Evolutionary conservation across 2,113 vertebrate species (phyloP).

Genomic region (Beaufortia kweichowensis): DNA sequence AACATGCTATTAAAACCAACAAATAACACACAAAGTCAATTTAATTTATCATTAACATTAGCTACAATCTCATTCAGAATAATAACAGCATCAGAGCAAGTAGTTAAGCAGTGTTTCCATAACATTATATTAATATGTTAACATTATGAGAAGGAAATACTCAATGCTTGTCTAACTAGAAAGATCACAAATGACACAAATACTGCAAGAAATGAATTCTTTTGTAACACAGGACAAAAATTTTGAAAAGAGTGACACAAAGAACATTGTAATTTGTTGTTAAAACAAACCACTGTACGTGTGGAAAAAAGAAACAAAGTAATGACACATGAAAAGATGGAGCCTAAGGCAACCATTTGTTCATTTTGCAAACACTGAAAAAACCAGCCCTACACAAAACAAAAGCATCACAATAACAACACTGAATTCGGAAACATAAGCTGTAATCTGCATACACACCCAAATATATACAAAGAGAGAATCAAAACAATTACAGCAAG

Average conservation of each 20-base stretch:
- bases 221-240: background rate
- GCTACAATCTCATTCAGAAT: background rate
- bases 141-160: too few relatives aligned
- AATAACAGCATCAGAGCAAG: background rate
- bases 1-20: too few relatives aligned
- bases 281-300: background rate
- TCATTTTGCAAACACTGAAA: background rate
- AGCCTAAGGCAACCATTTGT: slow-evolving; percentile 1
- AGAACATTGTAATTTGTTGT: background rate
- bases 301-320: background rate
- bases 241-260: background rate
- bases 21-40: too few relatives aligned
- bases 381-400: background rate
- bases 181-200: background rate
- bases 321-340: background rate
- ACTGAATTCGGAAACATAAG: background rate
- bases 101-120: too few relatives aligned
- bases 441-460: background rate
- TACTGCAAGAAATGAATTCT: background rate
- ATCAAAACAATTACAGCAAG: background rate
- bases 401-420: background rate
- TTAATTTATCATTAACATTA: too few relatives aligned
- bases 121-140: too few relatives aligned
- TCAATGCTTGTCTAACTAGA: too few relatives aligned
- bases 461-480: background rate